phyloP scores from a whole-genome alignment of 1,140 invertebrate genomes.

The Leguminivora glycinivorella region DNA sequence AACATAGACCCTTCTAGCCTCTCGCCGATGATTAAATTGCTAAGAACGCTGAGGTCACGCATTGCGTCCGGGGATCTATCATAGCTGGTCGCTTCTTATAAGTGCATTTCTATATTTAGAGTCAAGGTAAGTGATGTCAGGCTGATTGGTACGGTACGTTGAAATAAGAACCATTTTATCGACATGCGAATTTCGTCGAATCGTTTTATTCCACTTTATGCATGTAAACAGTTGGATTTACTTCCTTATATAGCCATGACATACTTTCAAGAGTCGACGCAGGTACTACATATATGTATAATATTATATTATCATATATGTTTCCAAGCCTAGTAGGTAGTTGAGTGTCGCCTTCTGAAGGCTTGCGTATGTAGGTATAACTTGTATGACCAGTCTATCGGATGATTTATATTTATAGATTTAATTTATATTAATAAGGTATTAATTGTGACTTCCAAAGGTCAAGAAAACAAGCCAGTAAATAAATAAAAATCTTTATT shows the following conservation, averaged over 20 bases:
- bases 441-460: background rate
- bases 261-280: conserved; percentile 10
- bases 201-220: background rate
- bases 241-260: conserved; percentile 19
- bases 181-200: too few species aligned
- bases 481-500: conserved; percentile 76
- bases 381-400: background rate
- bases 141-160: conserved; percentile 23
- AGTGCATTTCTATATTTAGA: conserved; percentile 69
- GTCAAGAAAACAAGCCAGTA: conserved; percentile 30
- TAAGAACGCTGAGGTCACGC: conserved; percentile 40
- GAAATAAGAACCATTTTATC: background rate
- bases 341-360: background rate
- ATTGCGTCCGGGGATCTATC: conserved; percentile 42
- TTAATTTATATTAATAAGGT: background rate
- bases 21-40: conserved; percentile 37
- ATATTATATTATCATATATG: background rate
- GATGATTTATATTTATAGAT: background rate
- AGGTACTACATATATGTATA: background rate
- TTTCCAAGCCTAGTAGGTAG: background rate
- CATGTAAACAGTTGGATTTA: conserved; percentile 3
- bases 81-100: conserved; percentile 43
- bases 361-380: background rate
- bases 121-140: conserved; percentile 53
- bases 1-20: conserved; percentile 43